Evolutionary conservation across 2,113 vertebrate genomes (phyloP).

Genomic region (Heloderma charlesbogerti): DNA sequence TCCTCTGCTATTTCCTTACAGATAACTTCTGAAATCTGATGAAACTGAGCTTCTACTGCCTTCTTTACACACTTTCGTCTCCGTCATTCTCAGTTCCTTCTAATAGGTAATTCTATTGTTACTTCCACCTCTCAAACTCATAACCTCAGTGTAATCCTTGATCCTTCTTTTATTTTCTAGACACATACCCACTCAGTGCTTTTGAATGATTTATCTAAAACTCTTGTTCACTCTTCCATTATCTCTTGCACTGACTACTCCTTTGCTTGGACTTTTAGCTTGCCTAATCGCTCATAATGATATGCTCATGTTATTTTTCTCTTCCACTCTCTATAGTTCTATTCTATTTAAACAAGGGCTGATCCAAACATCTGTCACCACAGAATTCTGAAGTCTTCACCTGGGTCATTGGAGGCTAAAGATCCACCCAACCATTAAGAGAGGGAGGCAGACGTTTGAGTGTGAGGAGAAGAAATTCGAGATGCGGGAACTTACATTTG

Average conservation of each 20-base stretch:
- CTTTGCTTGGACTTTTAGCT: background rate
- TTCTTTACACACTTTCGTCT: background rate
- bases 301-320: background rate
- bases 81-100: background rate
- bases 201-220: background rate
- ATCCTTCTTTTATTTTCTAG: background rate
- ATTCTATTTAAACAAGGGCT: background rate
- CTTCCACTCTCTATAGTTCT: background rate
- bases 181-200: background rate
- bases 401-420: background rate
- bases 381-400: too few species aligned
- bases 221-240: background rate
- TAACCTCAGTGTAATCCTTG: background rate
- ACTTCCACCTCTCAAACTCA: background rate
- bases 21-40: background rate
- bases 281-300: background rate
- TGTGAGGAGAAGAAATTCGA: background rate
- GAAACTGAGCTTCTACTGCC: background rate
- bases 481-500: background rate
- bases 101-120: background rate
- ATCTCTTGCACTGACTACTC: background rate
- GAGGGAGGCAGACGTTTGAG: background rate
- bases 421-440: background rate
- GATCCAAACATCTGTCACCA: too few species aligned
- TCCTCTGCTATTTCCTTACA: background rate